These are phyloP conservation scores for Clarias batrachus DNA, from an alignment of 2,113 vertebrate genomes.

Conservation along the genomic window DNA sequence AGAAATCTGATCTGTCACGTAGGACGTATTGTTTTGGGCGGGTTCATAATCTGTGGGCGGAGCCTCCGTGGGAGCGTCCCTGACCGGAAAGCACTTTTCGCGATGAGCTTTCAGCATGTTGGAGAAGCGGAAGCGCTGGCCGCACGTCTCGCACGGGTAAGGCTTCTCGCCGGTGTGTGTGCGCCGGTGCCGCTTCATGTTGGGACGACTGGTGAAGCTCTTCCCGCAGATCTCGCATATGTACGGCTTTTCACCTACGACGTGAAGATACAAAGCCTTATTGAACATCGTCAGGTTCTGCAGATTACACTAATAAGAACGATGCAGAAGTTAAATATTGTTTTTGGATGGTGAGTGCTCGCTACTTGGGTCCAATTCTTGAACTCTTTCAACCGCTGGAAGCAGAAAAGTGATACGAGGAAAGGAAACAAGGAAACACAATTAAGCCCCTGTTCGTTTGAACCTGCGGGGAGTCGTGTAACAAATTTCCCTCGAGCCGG, in stretches of 20 bases:
- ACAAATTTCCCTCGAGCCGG: neutral
- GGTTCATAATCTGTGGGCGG: conserved; percentile 45
- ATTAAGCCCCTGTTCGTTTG: neutral
- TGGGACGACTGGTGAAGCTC: conserved; percentile 87
- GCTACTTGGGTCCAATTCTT: neutral
- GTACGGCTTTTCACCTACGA: conserved; percentile 83
- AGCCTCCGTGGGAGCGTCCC: conserved; percentile 68
- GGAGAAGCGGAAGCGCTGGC: conserved; percentile 87
- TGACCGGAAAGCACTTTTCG: conserved; percentile 83
- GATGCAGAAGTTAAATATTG: neutral
- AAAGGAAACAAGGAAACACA: neutral
- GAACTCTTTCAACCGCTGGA: neutral
- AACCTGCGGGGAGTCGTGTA: neutral
- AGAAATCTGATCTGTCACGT: conserved; percentile 44
- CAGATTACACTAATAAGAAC: neutral
- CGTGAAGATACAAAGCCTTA: neutral
- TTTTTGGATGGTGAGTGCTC: neutral
- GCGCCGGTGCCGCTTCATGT: conserved; percentile 87
- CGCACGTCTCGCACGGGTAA: conserved; percentile 81
- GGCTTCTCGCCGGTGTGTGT: conserved; percentile 88
- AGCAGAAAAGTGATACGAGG: neutral
- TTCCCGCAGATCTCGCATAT: conserved; percentile 89
- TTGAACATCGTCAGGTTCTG: neutral
- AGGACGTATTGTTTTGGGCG: conserved; percentile 33
- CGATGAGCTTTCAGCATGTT: conserved; percentile 90